Evolutionary conservation across 2,888 invertebrate genomes (phyloP), one percentile per base, ranked within the genome.

Genomic region (Drosophila gaucha): DNA sequence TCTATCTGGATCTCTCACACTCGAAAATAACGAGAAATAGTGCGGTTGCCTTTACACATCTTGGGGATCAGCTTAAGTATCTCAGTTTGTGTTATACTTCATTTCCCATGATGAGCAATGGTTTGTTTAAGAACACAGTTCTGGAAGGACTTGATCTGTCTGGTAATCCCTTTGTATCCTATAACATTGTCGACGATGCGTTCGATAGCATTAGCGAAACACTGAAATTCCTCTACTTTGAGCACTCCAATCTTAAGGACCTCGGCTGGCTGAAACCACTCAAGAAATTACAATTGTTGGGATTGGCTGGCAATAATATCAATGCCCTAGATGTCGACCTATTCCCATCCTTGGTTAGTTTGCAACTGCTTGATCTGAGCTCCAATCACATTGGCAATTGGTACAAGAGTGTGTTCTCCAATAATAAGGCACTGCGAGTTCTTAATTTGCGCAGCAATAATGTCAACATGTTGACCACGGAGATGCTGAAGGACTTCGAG

Each of bases 321-420:
- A 85, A 77, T 3, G 28, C 43, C 0, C 22, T 95, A 0, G 78
- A 84, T 0, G 22, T 69, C 0, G 59, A 84, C 0, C 78, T 90
- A 0, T 92, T 93, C 10, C 44, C 65, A 0, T 84, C 89, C 0
- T 66, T 94, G n/a, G 65, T 20, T 0, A 92, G 88, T 4, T 77
- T 95, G 20, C 89, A 92, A 71, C 80, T 93, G 0, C 79, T 95
- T 0, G 93, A 94, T 74, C 84, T 95, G 5, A 92, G 91, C 12
- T 90, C 90, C 0, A 95, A 95, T 68, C 92, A 93, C 65, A 84
- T 95, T 0, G 91, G 90, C 0, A 92, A 93, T 1, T 95, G 95
- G 95, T 93, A 92, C n/a, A 74, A 74, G 0, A 87, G 89, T 0
- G 88, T 91, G 0, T 93, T 93, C 56, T 78, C 80, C 0, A 41